Evolutionary conservation across 2,888 invertebrate species (phyloP), one percentile per base, ranked within the genome.

Genomic region (Belgica antarctica): DNA sequence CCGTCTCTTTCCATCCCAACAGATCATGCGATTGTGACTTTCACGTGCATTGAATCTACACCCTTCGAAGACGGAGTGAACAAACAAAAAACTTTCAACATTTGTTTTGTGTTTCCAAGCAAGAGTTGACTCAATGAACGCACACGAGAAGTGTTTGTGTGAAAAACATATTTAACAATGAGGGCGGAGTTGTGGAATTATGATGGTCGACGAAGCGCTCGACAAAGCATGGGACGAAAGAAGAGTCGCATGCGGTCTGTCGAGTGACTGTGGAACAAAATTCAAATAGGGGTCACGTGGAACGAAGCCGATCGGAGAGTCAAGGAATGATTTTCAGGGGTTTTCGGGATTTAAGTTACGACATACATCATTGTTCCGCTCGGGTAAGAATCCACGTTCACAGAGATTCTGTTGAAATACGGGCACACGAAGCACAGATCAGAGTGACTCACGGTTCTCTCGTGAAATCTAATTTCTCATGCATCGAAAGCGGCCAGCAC

Each of bases 141-240:
- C 62, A 46, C 24, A 65, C 65, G 36, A 24, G 27, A 52, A 68
- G 68, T 34, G 70, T 31, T n/a, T n/a, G 61, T 70, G 41, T 34
- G 61, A 70, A 70, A 70, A 59, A 70, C 70, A 70, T 61, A 61
- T 70, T 61, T 47, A 61, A 61, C 24, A 36, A 70, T 70, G 70
- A 70, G 70, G 70, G 70, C 59, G 70, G 70, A 70, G 70, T 70
- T 36, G 61, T 36, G 15, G 27, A 52, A 15, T 59, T 70, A 70
- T 70, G 70, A 70, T 70, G 70, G 70, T 61, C 57, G 61, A 70
- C 36, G 22, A 22, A 1, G 25, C 15, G 15, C 25, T 3, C n/a
- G 5, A n/a, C 2, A 15, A 61, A n/a, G 46, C n/a, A 22, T 2
- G 22, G 12, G n/a, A n/a, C n/a, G n/a, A n/a, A 5, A 22, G 52